Percentiles rank a stretch among this genome's conserved stretches.
Evolutionary conservation across 2,797 vertebrate genomes (phyloP).

Genomic region (Garrulus glandarius): DNA sequence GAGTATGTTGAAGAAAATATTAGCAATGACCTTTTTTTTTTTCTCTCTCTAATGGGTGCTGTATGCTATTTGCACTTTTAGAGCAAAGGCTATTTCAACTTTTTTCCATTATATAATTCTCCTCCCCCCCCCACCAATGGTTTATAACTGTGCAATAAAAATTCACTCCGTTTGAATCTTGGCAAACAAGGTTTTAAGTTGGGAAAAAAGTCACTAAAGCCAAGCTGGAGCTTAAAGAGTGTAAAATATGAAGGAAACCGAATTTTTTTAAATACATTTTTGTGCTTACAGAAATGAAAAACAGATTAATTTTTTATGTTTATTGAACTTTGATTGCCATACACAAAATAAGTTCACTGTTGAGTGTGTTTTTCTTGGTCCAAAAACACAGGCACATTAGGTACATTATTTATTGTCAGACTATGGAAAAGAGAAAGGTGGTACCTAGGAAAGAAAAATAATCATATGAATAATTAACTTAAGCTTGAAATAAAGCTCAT

Average conservation of each 20-base stretch:
- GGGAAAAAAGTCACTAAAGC: slow-evolving; percentile 20
- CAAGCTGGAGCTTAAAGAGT: slow-evolving; percentile 45
- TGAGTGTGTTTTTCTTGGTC: not conserved
- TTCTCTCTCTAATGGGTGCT: not conserved
- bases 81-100: slow-evolving; percentile 20
- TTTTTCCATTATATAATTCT: slow-evolving; percentile 66
- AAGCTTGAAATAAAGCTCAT: not conserved
- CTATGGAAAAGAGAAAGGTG: not conserved
- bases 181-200: slow-evolving; percentile 41
- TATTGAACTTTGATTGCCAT: not conserved
- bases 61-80: slow-evolving; percentile 19
- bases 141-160: slow-evolving; percentile 59
- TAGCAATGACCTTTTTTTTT: not conserved
- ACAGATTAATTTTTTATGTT: slow-evolving; percentile 15
- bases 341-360: not conserved
- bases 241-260: not conserved
- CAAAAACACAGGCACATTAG: not conserved
- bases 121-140: not conserved
- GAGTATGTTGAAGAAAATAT: not conserved
- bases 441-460: slow-evolving; percentile 25
- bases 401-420: not conserved
- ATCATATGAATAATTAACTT: not conserved
- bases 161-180: slow-evolving; percentile 33
- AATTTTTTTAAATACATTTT: slow-evolving; percentile 23
- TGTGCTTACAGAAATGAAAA: slow-evolving; percentile 14